Evolutionary conservation across 2,888 invertebrate genomes (phyloP), one percentile per base, ranked within the genome.

Genomic region (Napeogenes inachia): DNA sequence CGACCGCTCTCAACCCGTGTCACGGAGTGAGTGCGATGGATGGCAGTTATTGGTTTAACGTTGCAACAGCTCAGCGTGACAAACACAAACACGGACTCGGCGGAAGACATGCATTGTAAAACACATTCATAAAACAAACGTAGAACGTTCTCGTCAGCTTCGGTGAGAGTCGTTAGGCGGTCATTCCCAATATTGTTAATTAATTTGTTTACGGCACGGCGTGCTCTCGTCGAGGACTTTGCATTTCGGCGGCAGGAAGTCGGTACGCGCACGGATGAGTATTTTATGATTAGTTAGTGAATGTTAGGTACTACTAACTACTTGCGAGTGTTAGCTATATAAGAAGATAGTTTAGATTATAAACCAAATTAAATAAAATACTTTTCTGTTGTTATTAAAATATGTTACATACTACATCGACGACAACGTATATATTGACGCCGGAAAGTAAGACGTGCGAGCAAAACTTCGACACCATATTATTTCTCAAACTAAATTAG

Each of bases 371-470:
- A 6, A 35, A 35, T 2, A 35, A 35, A 35, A 35, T 35, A 35
- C 35, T 35, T 35, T 35, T 35, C 35, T 35, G 2, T 58, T 47
- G 21, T 32, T 21, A 21, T 21, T 21, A 21, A 21, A 21, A 21
- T 21, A 21, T 21, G 21, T 1, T 21, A 21, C 21, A 21, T 21
- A 21, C 21, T 21, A 21, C 21, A 21, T 21, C 21, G 21, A 21
- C 21, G 21, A 21, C 21, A 21, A 21, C 21, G 21, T 21, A 21
- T 21, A 21, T 21, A 21, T 21, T 21, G 21, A 88, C 88, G 87
- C 88, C 88, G 87, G 88, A 81, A 81, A 72, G 84, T 85, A 89
- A 89, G 88, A 89, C 85, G 82, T 82, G 82, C 87, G 88, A 88
- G 88, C 87, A 84, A 21, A 79, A 63, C 30, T 50, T 50, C 12